Conservation (phyloP, 2,888 invertebrate species). For the Brachycybe producta region DNA sequence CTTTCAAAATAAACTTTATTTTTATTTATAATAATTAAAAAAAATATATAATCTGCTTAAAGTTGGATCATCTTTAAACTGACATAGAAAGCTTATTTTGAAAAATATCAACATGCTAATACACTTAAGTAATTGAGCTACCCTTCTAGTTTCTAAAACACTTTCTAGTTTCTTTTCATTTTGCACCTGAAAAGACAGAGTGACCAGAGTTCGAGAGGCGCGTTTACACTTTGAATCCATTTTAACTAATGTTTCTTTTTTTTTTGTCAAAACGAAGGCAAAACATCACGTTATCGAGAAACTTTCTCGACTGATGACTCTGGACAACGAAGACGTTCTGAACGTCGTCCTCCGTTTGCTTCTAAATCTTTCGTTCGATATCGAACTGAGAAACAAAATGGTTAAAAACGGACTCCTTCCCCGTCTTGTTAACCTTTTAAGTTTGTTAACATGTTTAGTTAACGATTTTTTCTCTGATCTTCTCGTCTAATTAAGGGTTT, state of each 20-base stretch:
- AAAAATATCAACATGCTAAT: background rate
- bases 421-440: constrained; percentile 74
- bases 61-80: too few relatives aligned
- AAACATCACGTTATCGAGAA: constrained; percentile 68
- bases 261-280: constrained; percentile 34
- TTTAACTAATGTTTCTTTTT: constrained; percentile 13
- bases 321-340: constrained; percentile 51
- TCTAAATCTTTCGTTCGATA: constrained; percentile 92
- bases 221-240: too few relatives aligned
- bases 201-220: too few relatives aligned
- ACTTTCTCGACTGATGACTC: constrained; percentile 60
- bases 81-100: background rate
- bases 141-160: background rate
- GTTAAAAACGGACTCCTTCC: constrained; percentile 75
- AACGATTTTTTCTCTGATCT: constrained; percentile 6
- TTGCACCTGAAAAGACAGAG: too few relatives aligned
- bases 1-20: too few relatives aligned
- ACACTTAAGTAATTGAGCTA: background rate
- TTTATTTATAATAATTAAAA: background rate
- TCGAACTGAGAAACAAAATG: constrained; percentile 72
- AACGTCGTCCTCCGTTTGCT: constrained; percentile 75
- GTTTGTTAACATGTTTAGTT: constrained; percentile 41
- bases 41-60: too few relatives aligned
- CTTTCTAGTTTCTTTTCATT: background rate
- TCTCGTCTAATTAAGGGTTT: too few relatives aligned